Evolutionary conservation across 2,113 vertebrate genomes (phyloP).

Genomic region (Sander vitreus): DNA sequence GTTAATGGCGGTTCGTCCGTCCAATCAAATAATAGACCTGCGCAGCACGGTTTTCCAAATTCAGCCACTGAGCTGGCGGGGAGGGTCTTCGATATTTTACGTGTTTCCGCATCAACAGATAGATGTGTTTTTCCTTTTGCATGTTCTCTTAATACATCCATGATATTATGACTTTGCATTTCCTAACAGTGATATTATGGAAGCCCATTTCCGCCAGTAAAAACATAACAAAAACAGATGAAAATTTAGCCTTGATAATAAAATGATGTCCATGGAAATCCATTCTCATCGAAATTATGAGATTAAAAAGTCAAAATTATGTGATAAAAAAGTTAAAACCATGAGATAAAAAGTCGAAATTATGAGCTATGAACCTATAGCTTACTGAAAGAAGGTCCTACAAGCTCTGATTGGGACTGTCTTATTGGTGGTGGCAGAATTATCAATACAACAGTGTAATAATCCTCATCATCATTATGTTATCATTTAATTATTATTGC

Average conservation of each 20-base stretch:
- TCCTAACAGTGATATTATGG: background rate
- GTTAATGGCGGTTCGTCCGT: conserved; percentile 21
- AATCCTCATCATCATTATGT: background rate
- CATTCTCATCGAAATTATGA: no score
- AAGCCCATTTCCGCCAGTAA: no score
- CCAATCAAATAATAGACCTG: conserved; percentile 60
- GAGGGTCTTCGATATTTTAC: background rate
- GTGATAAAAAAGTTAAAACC: no score
- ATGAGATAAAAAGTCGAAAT: no score
- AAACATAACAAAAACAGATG: no score
- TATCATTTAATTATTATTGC: background rate
- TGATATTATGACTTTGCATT: background rate
- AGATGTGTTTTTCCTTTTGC: no score
- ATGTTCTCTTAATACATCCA: no score
- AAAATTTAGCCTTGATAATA: no score
- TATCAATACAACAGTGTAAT: background rate
- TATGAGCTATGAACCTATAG: background rate
- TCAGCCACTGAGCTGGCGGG: conserved; percentile 59
- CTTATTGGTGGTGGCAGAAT: background rate
- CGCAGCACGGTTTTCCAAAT: background rate
- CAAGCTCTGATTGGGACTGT: background rate
- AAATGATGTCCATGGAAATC: no score
- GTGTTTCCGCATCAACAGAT: background rate
- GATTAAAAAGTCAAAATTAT: no score
- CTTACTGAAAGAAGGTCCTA: no score